These are phyloP conservation scores for Allacma fusca DNA, from an alignment of 2,888 invertebrate genomes.

Conservation along the genomic window DNA sequence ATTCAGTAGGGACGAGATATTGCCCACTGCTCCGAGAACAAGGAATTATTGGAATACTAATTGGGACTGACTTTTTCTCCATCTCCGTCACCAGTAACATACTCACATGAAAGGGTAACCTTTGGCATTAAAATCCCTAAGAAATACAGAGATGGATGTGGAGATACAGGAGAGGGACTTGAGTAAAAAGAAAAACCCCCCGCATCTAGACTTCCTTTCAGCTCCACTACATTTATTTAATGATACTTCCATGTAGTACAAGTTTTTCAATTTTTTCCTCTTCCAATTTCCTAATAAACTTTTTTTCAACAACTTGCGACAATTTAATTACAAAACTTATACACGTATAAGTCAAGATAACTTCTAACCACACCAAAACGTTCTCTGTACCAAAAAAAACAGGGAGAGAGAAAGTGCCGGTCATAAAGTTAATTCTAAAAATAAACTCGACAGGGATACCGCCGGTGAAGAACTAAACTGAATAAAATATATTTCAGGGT, in stretches of 20 bases:
- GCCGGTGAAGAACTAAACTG: too few species aligned
- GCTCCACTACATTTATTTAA: too few species aligned
- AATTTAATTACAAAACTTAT: conserved; percentile 1
- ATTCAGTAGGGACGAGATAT: background rate
- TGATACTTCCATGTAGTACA: background rate
- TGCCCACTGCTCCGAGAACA: background rate
- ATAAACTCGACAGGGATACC: too few species aligned
- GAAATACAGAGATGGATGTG: background rate
- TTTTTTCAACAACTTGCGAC: background rate
- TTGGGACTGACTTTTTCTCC: background rate
- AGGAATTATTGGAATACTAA: conserved; percentile 16
- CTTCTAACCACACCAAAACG: too few species aligned
- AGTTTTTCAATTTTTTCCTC: background rate
- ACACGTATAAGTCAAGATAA: background rate
- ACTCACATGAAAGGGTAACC: background rate
- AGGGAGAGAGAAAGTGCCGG: too few species aligned
- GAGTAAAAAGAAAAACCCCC: too few species aligned
- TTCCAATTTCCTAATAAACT: background rate
- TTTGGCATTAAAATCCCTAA: too few species aligned
- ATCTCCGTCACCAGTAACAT: background rate
- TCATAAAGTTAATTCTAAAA: too few species aligned
- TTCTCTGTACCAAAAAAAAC: too few species aligned
- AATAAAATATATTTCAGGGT: too few species aligned
- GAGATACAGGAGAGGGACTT: too few species aligned
- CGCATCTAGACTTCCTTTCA: too few species aligned